Percentiles rank a stretch among this genome's conserved stretches.
phyloP scores from a whole-genome alignment of 2,888 invertebrate species.

The Ormyrus pomaceus region DNA sequence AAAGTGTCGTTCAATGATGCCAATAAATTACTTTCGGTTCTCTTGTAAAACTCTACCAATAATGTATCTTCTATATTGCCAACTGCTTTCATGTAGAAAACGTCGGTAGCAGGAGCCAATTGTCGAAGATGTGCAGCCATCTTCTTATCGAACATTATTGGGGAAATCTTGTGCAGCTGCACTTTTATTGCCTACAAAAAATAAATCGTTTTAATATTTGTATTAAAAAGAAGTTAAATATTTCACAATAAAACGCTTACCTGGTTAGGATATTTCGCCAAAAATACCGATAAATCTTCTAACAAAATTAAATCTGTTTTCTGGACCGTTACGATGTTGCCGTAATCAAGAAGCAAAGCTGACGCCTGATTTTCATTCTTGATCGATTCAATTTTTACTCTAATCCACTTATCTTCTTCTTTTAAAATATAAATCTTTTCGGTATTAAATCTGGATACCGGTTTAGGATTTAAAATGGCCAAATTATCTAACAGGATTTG shows the following conservation, averaged over 20 bases:
- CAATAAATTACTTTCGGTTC: slow-evolving; percentile 78
- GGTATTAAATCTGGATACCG: slow-evolving; percentile 28
- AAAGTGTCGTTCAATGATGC: slow-evolving; percentile 85
- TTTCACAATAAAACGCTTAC: slow-evolving; percentile 75
- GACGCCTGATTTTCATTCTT: slow-evolving; percentile 12
- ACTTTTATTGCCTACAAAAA: slow-evolving; percentile 78
- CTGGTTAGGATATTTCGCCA: slow-evolving; percentile 75
- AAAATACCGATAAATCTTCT: slow-evolving; percentile 72
- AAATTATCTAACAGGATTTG: slow-evolving; percentile 24
- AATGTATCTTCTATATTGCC: slow-evolving; percentile 66
- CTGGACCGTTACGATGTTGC: slow-evolving; percentile 67
- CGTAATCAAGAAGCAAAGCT: slow-evolving; percentile 60
- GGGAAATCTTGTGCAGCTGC: slow-evolving; percentile 79
- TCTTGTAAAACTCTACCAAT: slow-evolving; percentile 83
- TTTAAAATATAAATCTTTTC: slow-evolving; percentile 38
- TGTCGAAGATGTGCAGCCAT: slow-evolving; percentile 71
- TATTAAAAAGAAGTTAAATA: neutral
- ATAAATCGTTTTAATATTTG: neutral
- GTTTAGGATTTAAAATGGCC: slow-evolving; percentile 1
- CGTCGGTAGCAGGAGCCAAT: slow-evolving; percentile 78
- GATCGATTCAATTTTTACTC: slow-evolving; percentile 39
- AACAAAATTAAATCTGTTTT: slow-evolving; percentile 74
- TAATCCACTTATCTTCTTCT: slow-evolving; percentile 40
- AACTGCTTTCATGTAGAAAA: slow-evolving; percentile 78
- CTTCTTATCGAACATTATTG: slow-evolving; percentile 73